phyloP scores from a whole-genome alignment of 2,797 vertebrate species.

The Mus caroli region DNA sequence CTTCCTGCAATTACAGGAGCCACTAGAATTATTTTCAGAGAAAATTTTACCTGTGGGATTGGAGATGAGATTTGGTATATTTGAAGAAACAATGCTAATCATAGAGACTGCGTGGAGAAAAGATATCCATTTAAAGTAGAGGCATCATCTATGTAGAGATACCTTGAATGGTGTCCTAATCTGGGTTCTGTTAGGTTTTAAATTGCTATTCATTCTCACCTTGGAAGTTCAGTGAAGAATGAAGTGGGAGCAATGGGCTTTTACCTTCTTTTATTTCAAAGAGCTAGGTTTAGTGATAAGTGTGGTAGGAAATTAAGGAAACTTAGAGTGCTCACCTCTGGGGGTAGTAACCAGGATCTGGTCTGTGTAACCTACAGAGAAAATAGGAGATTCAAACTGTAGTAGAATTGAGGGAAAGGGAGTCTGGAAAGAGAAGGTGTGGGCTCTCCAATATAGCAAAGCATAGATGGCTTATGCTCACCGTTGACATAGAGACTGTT shows the following conservation, averaged over 20 bases:
- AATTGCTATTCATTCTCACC: neutral
- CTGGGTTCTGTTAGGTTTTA: neutral
- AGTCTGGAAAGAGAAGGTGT: neutral
- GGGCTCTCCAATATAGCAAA: neutral
- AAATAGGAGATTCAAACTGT: neutral
- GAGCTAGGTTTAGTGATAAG: neutral
- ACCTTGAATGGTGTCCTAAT: no score
- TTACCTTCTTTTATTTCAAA: neutral
- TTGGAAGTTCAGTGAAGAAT: neutral
- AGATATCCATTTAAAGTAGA: neutral
- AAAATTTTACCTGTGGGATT: neutral
- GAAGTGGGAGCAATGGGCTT: neutral
- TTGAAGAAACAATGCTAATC: neutral
- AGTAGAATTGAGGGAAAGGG: neutral
- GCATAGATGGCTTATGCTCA: constrained; percentile 61
- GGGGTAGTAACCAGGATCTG: neutral
- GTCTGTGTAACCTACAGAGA: constrained; percentile 44
- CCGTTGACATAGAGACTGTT: constrained; percentile 82
- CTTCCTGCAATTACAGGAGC: neutral
- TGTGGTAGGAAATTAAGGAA: neutral
- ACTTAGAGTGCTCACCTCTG: constrained; percentile 60
- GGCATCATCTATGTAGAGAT: neutral
- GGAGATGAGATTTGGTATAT: neutral
- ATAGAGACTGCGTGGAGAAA: neutral
- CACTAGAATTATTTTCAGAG: neutral